Percentiles rank a stretch among this genome's conserved stretches.
Evolutionary conservation across 2,888 invertebrate species (phyloP).

Genomic region (Bugulina stolonifera): DNA sequence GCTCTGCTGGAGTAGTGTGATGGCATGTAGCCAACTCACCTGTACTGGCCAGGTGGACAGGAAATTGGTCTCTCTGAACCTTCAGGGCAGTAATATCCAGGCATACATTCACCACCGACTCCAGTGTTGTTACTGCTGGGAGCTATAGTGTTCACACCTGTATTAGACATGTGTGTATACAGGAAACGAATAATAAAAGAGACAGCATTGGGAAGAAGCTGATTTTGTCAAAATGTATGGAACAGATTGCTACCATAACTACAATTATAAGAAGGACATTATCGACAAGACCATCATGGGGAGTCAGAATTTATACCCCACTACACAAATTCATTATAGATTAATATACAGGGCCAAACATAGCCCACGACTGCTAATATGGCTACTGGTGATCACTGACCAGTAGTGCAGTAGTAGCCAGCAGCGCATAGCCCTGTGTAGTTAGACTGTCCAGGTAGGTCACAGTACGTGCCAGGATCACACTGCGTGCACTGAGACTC

Average conservation of each 20-base stretch:
- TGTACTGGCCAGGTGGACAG: slow-evolving; percentile 19
- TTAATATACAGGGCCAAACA: no score
- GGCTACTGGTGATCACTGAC: slow-evolving; percentile 27
- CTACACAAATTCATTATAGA: no score
- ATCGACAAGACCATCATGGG: no score
- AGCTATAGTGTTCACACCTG: slow-evolving; percentile 45
- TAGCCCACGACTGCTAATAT: no score
- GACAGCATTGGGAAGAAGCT: no score
- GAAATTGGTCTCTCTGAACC: slow-evolving; percentile 33
- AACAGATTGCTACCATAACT: no score
- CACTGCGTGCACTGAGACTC: slow-evolving; percentile 44
- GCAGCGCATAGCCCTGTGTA: slow-evolving; percentile 40
- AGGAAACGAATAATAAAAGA: no score
- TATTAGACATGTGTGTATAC: no score
- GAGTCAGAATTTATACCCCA: background rate
- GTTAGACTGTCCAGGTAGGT: slow-evolving; percentile 34
- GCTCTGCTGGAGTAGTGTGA: no score
- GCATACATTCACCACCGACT: slow-evolving; percentile 42
- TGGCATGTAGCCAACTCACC: background rate
- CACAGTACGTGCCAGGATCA: slow-evolving; percentile 47
- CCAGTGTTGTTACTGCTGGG: slow-evolving; percentile 40
- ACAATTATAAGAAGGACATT: no score
- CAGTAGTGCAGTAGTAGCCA: slow-evolving; percentile 45
- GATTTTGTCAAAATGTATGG: no score
- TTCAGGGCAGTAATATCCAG: slow-evolving; percentile 43